phyloP scores from a whole-genome alignment of 2,797 vertebrate species.

The Babyrousa celebensis region DNA sequence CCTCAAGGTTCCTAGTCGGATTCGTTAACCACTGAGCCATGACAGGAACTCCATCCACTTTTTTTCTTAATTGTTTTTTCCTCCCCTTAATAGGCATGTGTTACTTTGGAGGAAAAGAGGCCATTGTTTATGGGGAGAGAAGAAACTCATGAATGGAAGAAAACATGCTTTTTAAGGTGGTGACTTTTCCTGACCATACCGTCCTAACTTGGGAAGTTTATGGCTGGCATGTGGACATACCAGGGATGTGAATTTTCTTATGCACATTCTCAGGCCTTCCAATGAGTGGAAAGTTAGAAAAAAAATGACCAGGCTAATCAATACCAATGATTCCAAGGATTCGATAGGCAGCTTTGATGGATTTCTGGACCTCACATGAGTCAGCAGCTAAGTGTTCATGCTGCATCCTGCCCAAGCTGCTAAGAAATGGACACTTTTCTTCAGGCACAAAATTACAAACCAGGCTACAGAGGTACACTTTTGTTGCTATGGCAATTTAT shows the following conservation, averaged over 20 bases:
- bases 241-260: rapidly evolving
- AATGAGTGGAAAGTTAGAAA: rapidly evolving
- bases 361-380: neutral
- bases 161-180: neutral
- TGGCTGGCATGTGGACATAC: rapidly evolving
- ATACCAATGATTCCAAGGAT: rapidly evolving
- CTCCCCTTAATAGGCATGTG: no score
- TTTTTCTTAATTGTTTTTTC: neutral
- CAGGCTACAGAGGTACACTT: conserved; percentile 75
- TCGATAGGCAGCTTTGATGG: rapidly evolving
- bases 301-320: neutral
- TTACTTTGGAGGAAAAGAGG: neutral
- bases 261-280: no score
- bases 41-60: no score
- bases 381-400: neutral
- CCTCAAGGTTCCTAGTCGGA: no score
- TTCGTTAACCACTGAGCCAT: no score
- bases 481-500: conserved; percentile 87
- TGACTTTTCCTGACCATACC: rapidly evolving
- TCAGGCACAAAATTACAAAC: conserved; percentile 74
- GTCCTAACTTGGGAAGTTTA: no score
- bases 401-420: neutral
- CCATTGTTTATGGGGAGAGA: neutral
- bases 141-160: neutral
- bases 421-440: neutral